Evolutionary conservation across 2,797 vertebrate species (phyloP), one percentile per base, ranked within the genome.

Genomic region (Oryzias dopingdopingensis): DNA sequence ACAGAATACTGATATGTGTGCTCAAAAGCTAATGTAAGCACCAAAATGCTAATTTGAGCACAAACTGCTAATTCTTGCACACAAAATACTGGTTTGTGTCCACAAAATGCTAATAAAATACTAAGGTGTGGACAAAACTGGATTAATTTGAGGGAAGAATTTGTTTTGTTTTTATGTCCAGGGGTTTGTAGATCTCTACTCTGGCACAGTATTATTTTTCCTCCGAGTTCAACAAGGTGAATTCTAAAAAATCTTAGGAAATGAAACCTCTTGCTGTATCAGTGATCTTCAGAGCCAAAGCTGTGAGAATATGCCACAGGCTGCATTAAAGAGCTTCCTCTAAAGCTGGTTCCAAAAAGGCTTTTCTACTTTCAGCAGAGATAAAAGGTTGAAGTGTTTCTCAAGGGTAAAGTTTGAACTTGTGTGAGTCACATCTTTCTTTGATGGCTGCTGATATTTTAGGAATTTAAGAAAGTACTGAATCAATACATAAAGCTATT

Each of bases 391-490:
- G 12, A 60, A 60, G 52, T 26, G 26, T 56, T 53, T 49, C 56
- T 49, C 54, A 65, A 69, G 59, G 42, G 15, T n/a, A 26, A 67
- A 46, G 23, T 48, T 23, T 65, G 56, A 18, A 48, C 42, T 50
- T 41, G 18, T 14, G 0, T 43, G 66, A 65, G 50, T 50, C 37
- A 18, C 53, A 52, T 17, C 8, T 1, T 0, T 46, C 46, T 60
- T 10, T 0, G 0, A 44, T 17, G 18, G 18, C 45, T 45, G 24
- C 46, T 57, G 50, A 77, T 59, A 74, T 53, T 43, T 29, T 17
- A 6, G 23, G 0, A 76, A 56, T 72, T 80, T 56, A 69, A 69
- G 76, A 59, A 45, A 60, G 45, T 40, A 7, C 16, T 1, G 2
- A 46, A 65, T 80, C 67, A 67, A 40, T 53, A 56, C 12, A 44